Conservation (phyloP, 2,113 vertebrate genomes). For the Marcusenius ussheri region DNA sequence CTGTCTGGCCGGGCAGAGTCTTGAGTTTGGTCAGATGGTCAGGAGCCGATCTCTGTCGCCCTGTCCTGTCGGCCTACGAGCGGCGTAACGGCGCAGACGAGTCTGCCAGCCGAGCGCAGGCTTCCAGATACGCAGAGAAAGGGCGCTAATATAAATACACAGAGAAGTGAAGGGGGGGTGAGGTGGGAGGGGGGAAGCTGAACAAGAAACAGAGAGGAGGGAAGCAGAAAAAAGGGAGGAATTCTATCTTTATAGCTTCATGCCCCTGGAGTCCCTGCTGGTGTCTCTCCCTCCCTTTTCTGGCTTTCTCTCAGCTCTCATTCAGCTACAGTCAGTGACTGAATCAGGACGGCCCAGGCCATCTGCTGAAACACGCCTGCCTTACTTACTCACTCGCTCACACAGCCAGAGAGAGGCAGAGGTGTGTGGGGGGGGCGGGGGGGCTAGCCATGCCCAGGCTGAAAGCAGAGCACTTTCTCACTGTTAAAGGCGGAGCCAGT, state of each 20-base stretch:
- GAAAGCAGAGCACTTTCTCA: slow-evolving; percentile 39
- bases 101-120: slow-evolving; percentile 11
- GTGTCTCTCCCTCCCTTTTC: slow-evolving; percentile 20
- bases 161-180: slow-evolving; percentile 22
- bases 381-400: slow-evolving; percentile 39
- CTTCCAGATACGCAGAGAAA: slow-evolving; percentile 16
- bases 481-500: slow-evolving; percentile 38
- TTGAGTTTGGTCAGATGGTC: slow-evolving; percentile 17
- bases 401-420: slow-evolving; percentile 18
- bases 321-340: slow-evolving; percentile 34
- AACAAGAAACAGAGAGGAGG: slow-evolving; percentile 23
- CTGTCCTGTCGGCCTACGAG: slow-evolving; percentile 1
- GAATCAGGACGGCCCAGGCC: slow-evolving; percentile 51
- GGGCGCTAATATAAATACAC: slow-evolving; percentile 26
- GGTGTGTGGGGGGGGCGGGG: slow-evolving; percentile 26
- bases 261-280: slow-evolving; percentile 26
- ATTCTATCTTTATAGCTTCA: slow-evolving; percentile 31
- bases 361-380: slow-evolving; percentile 64
- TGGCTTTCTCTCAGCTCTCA: slow-evolving; percentile 22
- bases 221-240: slow-evolving; percentile 20
- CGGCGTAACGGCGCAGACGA: neutral
- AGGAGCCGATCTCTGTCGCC: slow-evolving; percentile 7
- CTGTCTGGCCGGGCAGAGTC: neutral
- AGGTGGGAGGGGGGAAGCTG: slow-evolving; percentile 25
- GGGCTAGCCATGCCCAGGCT: slow-evolving; percentile 42